Evolutionary conservation across 2,888 invertebrate genomes (phyloP).

Genomic region (Drosophila nr. perissopoda): DNA sequence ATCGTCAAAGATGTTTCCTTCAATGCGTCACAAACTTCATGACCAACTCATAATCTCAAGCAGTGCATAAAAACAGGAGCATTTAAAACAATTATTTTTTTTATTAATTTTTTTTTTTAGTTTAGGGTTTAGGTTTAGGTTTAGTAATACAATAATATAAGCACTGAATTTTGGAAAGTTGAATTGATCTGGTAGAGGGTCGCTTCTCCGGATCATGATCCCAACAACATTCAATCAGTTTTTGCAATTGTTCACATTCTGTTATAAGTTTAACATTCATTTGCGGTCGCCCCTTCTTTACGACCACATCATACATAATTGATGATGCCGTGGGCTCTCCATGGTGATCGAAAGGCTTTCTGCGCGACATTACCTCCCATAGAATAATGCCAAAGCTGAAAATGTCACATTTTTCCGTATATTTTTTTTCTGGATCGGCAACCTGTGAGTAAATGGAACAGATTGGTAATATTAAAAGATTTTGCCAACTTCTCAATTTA

Average conservation of each 20-base stretch:
- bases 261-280: not conserved
- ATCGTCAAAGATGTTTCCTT: not conserved
- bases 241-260: not conserved
- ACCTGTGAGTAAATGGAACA: not conserved
- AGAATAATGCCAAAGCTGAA: not conserved
- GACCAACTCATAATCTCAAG: not conserved
- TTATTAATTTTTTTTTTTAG: not conserved
- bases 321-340: accelerated
- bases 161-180: not conserved
- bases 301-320: not conserved
- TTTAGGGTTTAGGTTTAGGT: not conserved
- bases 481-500: not conserved
- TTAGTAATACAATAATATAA: not conserved
- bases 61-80: not conserved
- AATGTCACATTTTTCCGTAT: not conserved
- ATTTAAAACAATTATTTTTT: not conserved
- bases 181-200: not conserved
- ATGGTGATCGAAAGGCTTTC: not conserved
- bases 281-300: not conserved
- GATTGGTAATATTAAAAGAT: not conserved
- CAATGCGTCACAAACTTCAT: not conserved
- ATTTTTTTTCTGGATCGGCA: not conserved
- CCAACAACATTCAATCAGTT: constrained; percentile 1
- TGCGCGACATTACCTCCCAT: not conserved
- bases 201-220: not conserved